phyloP scores from a whole-genome alignment of 1,140 invertebrate species.

The Dreissena polymorpha region DNA sequence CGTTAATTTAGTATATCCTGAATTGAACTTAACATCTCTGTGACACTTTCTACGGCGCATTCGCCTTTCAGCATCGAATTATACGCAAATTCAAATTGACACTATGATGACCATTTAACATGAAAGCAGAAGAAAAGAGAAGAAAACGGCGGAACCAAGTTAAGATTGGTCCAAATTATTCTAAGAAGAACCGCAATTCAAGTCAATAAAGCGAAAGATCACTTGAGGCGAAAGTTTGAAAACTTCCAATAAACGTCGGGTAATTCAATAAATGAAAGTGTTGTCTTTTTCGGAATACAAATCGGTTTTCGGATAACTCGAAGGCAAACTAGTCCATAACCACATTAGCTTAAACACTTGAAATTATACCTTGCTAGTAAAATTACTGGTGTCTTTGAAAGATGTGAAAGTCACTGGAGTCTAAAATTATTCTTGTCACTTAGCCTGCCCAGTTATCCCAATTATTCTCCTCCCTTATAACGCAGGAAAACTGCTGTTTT shows the following conservation, averaged over 20 bases:
- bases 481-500: too few species aligned
- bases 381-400: constrained; percentile 27
- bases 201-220: not conserved
- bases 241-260: constrained; percentile 26
- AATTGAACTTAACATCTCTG: too few species aligned
- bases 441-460: constrained; percentile 12
- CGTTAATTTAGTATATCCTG: too few species aligned
- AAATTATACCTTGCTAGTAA: constrained; percentile 47
- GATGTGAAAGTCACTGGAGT: constrained; percentile 24
- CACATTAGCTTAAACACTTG: constrained; percentile 49
- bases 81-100: constrained; percentile 3
- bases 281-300: constrained; percentile 46
- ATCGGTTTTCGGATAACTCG: constrained; percentile 27
- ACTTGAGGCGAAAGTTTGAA: constrained; percentile 30
- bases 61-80: not conserved
- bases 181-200: constrained; percentile 21
- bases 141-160: not conserved
- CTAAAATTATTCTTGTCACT: constrained; percentile 51
- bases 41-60: too few species aligned
- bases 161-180: not conserved
- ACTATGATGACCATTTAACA: not conserved
- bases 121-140: not conserved
- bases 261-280: constrained; percentile 33
- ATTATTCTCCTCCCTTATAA: constrained; percentile 16
- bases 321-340: constrained; percentile 29